Conservation (phyloP, 2,113 vertebrate genomes). For the Prionailurus viverrinus region DNA sequence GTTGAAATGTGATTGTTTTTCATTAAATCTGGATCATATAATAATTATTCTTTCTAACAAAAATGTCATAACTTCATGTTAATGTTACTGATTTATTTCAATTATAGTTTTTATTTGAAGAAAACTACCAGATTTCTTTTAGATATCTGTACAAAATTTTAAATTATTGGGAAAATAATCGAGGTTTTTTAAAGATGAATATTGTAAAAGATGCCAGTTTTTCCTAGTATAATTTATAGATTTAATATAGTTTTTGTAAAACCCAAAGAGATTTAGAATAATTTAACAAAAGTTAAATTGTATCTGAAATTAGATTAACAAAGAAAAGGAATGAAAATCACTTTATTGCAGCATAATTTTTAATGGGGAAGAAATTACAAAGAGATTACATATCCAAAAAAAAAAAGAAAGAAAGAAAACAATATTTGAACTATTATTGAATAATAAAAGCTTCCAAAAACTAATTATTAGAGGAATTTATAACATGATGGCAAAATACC, state of each 20-base stretch:
- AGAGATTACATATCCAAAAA: constrained; percentile 26
- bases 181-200: not conserved
- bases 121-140: constrained; percentile 40
- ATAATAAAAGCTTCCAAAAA: not conserved
- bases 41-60: not conserved
- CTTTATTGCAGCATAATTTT: constrained; percentile 22
- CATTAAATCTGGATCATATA: constrained; percentile 32
- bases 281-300: constrained; percentile 39
- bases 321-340: constrained; percentile 27
- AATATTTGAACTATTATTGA: not conserved
- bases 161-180: constrained; percentile 1
- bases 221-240: constrained; percentile 30
- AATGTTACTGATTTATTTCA: constrained; percentile 30
- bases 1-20: constrained; percentile 8
- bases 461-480: constrained; percentile 6
- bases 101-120: not conserved
- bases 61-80: constrained; percentile 41
- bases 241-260: constrained; percentile 38
- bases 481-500: constrained; percentile 31
- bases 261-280: not conserved
- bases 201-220: not conserved
- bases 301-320: not conserved
- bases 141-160: not conserved
- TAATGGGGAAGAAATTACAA: not conserved
- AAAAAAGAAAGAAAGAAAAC: not conserved